Base-by-base conservation (phyloP, 2,113 vertebrate species). In the Motacilla alba region DNA sequence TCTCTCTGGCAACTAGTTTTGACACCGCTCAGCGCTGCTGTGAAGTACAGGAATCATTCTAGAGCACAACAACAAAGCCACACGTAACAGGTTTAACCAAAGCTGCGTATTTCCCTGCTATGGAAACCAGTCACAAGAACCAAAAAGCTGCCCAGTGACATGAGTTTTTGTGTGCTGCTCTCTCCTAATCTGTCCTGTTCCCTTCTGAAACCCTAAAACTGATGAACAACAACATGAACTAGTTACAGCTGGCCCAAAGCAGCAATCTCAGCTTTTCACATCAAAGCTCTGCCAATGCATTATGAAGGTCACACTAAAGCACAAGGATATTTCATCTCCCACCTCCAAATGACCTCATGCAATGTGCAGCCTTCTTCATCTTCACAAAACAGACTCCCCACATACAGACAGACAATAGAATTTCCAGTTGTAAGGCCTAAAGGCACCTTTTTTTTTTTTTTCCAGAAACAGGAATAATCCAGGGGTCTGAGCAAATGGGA, bases 51-150 rank as follows among this genome's bases (percentile, higher is more conserved):
- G 60, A 68, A 30, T 76, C 80, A 2, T 53, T 62, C 66, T 3
- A 11, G 80, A 85, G 74, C 88, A 78, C 80, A 85, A 37, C 85
- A 95, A 73, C 92, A 64, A 21, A 93, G 90, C 31, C 92, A 89
- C 94, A 95, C 16, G 1, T 46, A 78, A 89, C 94, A 76, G 88
- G 83, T 96, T 96, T 94, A 97, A 53, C 76, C 76, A 62, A 87
- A 94, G 90, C 94, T 72, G 92, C 1, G 1, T 64, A 14, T 88
- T 94, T 94, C 37, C 86, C 83, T 97, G 95, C 88, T 28, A 91
- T 94, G 95, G 96, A 92, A 96, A 96, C 94, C 4, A 0, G 90
- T 96, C 93, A 96, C 90, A 94, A 96, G 94, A 53, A 87, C 58
- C 68, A 90, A 53, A 96, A 93, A 90, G 80, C 94, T 89, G 92